Base-by-base conservation (phyloP, 2,888 invertebrate species). In the Aphidius colemani region DNA sequence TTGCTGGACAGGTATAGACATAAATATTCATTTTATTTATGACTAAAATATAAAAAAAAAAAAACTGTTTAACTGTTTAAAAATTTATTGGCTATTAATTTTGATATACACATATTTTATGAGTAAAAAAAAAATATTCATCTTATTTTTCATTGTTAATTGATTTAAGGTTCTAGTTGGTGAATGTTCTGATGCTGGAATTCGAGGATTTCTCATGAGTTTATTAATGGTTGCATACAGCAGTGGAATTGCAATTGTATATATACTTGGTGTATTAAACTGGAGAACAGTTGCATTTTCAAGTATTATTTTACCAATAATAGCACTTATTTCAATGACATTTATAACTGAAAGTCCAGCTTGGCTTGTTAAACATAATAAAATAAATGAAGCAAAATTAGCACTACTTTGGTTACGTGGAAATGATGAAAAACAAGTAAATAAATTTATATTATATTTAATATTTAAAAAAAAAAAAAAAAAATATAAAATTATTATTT, bases 201-300 rank as follows among this genome's bases (percentile, higher is more conserved):
- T 92, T 13, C 85, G 92, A 64, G 90, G 91, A 5, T 81, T 87
- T 57, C 84, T 92, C 8, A 88, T 89, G 41, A 90, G 90, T n/a
- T 87, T 88, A 0, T 89, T 90, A 0, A 90, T 90, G 74, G 89
- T 90, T 39, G 89, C 91, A 13, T 92, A 92, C 73, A 89, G 91
- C 0, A 80, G 89, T 45, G 93, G 93, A 39, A 91, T 93, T 53
- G 83, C 92, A 0, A 82, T 91, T 62, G 89, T 92, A 43, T 92
- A 92, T 73, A 87, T 87, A 0, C 81, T 92, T 10, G 92, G 92
- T 0, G 78, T 85, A n/a, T 74, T 91, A 46, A 85, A 86, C 41
- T 93, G 93, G 92, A 83, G 90, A 64, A 80, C 84, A 13, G 91
- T 92, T 58, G 90, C 92, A 7, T 88, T 86, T 75, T 85, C 87